These are phyloP conservation scores for Pteronura brasiliensis DNA, from an alignment of 2,113 vertebrate species.

Conservation along the genomic window DNA sequence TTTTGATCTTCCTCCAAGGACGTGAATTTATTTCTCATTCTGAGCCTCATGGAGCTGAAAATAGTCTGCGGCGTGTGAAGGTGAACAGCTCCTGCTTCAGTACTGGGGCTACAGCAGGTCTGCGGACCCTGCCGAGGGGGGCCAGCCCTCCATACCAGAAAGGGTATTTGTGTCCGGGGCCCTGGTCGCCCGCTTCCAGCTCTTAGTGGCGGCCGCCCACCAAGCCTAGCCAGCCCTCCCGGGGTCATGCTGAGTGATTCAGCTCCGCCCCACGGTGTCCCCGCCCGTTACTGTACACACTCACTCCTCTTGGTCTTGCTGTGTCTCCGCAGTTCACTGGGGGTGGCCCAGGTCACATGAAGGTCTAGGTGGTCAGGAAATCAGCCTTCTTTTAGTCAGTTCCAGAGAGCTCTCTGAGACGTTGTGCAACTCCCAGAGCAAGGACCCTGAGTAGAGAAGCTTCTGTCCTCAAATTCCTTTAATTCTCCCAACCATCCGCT, in stretches of 20 bases:
- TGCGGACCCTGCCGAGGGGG: fast-evolving
- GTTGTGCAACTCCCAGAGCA: not conserved
- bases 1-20: not conserved
- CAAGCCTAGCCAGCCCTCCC: not conserved
- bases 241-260: fast-evolving
- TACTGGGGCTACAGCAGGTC: not conserved
- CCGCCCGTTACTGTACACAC: not conserved
- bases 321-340: no score
- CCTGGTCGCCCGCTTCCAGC: not conserved
- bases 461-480: not conserved
- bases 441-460: not conserved
- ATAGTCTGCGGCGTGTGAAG: not conserved
- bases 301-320: not conserved
- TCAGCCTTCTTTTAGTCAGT: not conserved
- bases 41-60: not conserved
- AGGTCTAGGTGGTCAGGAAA: not conserved
- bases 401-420: no score
- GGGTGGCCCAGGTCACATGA: not conserved
- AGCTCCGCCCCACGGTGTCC: fast-evolving
- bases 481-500: not conserved
- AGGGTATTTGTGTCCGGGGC: not conserved
- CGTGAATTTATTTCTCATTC: not conserved
- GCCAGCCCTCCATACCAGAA: not conserved
- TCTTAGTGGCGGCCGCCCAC: not conserved
- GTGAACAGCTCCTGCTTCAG: not conserved